Percentiles rank a stretch among this genome's conserved stretches.
Evolutionary conservation across 1,140 invertebrate species (phyloP).

Genomic region (Zaprionus gabonicus): DNA sequence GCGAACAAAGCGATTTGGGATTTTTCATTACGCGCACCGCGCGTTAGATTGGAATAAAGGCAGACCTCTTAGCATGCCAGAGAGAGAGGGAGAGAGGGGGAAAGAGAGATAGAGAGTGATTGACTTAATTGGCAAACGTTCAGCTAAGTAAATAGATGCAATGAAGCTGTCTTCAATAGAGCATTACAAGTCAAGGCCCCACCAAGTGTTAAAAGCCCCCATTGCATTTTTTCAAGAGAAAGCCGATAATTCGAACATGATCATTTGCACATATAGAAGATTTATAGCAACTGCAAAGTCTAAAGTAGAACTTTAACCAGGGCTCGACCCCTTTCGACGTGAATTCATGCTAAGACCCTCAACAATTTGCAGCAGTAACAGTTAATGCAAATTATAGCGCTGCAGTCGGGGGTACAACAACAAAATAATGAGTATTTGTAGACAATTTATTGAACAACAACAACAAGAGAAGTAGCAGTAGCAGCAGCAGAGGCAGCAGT

Average conservation of each 20-base stretch:
- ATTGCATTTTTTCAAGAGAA: not conserved
- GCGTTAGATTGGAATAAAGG: conserved; percentile 21
- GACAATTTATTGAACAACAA: conserved; percentile 39
- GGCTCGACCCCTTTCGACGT: conserved; percentile 13
- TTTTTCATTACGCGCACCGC: conserved; percentile 21
- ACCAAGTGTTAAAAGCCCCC: not conserved
- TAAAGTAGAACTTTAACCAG: not conserved
- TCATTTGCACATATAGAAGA: conserved; percentile 6
- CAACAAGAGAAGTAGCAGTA: conserved; percentile 6
- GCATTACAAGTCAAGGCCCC: not conserved
- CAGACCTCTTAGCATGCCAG: conserved; percentile 13
- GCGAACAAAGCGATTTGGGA: conserved; percentile 33
- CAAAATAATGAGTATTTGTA: conserved; percentile 40
- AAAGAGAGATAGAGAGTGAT: not conserved
- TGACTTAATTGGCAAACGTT: not conserved
- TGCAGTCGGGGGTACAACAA: conserved; percentile 25
- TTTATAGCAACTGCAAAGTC: conserved; percentile 25
- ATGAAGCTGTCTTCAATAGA: not conserved
- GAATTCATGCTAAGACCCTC: not conserved
- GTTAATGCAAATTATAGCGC: conserved; percentile 46
- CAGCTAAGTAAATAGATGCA: not conserved
- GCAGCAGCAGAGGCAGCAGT: conserved; percentile 11
- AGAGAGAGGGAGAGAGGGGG: not conserved
- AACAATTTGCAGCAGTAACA: conserved; percentile 7
- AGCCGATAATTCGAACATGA: conserved; percentile 12